phyloP scores from a whole-genome alignment of 2,797 vertebrate species.

The Ptychadena robeensis region DNA sequence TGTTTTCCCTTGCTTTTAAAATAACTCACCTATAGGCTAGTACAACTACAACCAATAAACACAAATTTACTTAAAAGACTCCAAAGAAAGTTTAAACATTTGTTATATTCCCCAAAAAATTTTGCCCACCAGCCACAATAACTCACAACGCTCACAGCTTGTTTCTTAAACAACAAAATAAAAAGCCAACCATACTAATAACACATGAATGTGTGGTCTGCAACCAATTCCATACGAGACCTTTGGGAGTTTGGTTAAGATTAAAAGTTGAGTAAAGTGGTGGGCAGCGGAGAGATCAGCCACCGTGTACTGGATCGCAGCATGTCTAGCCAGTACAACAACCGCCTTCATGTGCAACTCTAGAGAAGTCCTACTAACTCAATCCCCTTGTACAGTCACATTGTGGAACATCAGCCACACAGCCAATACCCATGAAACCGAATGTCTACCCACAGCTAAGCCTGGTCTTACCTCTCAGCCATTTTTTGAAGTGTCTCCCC shows the following conservation, averaged over 20 bases:
- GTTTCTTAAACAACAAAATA: background rate
- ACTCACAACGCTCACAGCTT: background rate
- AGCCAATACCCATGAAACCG: background rate
- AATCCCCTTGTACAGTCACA: constrained; percentile 25
- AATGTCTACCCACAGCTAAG: background rate
- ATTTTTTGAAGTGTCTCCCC: constrained; percentile 26
- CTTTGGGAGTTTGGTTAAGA: background rate
- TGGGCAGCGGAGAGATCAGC: background rate
- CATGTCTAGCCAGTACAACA: background rate
- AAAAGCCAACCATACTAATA: background rate
- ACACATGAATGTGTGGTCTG: background rate
- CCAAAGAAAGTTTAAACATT: too few relatives aligned
- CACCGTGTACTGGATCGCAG: background rate
- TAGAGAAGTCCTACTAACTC: constrained; percentile 1
- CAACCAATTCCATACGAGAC: background rate
- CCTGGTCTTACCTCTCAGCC: constrained; percentile 51
- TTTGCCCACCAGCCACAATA: too few relatives aligned
- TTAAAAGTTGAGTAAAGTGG: background rate
- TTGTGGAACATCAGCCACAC: background rate
- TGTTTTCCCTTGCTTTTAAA: too few relatives aligned
- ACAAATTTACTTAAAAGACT: too few relatives aligned
- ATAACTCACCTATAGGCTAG: too few relatives aligned
- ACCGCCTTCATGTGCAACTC: background rate
- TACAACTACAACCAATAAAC: too few relatives aligned
- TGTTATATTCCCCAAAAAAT: background rate